Conservation (phyloP, 2,888 invertebrate species). For the Allophyes oxyacanthae region DNA sequence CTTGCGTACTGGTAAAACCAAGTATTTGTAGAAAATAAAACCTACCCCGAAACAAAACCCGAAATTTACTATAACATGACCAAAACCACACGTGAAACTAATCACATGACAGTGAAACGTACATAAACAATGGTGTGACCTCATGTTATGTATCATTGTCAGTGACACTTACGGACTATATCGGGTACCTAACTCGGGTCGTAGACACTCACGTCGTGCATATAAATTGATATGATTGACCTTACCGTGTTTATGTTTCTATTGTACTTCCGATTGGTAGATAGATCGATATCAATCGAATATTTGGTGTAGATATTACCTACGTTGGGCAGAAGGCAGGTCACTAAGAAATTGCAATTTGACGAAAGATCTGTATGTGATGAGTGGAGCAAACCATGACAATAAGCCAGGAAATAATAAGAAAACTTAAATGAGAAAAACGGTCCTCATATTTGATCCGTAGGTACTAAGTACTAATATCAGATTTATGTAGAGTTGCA, state of each 20-base stretch:
- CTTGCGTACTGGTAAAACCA: no score
- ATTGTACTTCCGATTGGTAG: slow-evolving; percentile 68
- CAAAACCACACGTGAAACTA: slow-evolving; percentile 35
- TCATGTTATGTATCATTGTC: slow-evolving; percentile 71
- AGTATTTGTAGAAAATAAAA: no score
- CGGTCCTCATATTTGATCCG: no score
- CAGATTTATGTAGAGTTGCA: no score
- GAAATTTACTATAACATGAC: background rate
- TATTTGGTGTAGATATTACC: slow-evolving; percentile 15
- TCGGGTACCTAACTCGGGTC: slow-evolving; percentile 34
- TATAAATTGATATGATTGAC: slow-evolving; percentile 68
- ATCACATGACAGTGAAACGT: slow-evolving; percentile 49
- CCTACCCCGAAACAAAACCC: no score
- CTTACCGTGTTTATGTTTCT: slow-evolving; percentile 63
- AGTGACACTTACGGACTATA: slow-evolving; percentile 43
- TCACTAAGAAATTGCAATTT: no score
- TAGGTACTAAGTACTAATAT: no score
- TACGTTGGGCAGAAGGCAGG: background rate
- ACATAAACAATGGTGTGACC: slow-evolving; percentile 73
- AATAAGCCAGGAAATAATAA: no score
- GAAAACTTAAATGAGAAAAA: no score
- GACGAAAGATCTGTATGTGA: no score
- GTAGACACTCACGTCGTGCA: slow-evolving; percentile 53
- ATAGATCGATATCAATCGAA: slow-evolving; percentile 9
- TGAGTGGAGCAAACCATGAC: no score